These are phyloP conservation scores for Ectemnius continuus DNA, from an alignment of 2,888 invertebrate species.

Conservation along the genomic window DNA sequence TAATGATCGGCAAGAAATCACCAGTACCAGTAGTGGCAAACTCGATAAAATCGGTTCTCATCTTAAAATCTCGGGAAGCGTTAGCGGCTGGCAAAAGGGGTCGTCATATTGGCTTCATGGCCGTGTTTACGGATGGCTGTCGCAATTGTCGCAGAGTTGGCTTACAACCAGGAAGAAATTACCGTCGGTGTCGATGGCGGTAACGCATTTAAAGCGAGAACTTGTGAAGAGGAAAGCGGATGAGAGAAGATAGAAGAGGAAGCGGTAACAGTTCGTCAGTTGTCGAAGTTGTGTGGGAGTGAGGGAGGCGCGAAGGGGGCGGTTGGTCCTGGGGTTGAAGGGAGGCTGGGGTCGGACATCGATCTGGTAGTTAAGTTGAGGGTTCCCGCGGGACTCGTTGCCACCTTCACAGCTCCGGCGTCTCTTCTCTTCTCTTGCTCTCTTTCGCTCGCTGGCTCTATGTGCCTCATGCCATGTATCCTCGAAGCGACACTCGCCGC, in stretches of 20 bases:
- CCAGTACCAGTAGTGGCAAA: no score
- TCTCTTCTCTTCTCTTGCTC: slow-evolving; percentile 53
- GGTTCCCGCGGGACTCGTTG: slow-evolving; percentile 76
- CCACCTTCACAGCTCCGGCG: slow-evolving; percentile 63
- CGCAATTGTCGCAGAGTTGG: slow-evolving; percentile 1
- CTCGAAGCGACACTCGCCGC: slow-evolving; percentile 11
- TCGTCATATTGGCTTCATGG: slow-evolving; percentile 7
- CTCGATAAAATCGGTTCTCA: no score
- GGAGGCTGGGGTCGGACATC: slow-evolving; percentile 70
- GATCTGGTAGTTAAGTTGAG: slow-evolving; percentile 76
- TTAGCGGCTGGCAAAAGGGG: not conserved
- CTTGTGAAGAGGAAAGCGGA: slow-evolving; percentile 23
- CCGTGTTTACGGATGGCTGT: slow-evolving; percentile 31
- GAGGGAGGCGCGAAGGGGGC: slow-evolving; percentile 20
- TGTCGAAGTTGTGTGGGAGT: slow-evolving; percentile 40
- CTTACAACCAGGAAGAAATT: slow-evolving; percentile 34
- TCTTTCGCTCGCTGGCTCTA: slow-evolving; percentile 27
- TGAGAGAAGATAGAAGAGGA: slow-evolving; percentile 15
- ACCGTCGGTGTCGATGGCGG: slow-evolving; percentile 18
- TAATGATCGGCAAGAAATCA: no score
- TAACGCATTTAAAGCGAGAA: slow-evolving; percentile 31
- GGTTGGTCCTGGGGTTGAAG: slow-evolving; percentile 40
- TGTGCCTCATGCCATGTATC: no score
- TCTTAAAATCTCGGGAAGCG: no score
- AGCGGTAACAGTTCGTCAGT: slow-evolving; percentile 30